A percentile compares a stretch with the other conserved stretches of the same genome.
These are phyloP conservation scores for Ptilonorhynchus violaceus DNA, from an alignment of 2,113 vertebrate genomes.

Conservation along the genomic window DNA sequence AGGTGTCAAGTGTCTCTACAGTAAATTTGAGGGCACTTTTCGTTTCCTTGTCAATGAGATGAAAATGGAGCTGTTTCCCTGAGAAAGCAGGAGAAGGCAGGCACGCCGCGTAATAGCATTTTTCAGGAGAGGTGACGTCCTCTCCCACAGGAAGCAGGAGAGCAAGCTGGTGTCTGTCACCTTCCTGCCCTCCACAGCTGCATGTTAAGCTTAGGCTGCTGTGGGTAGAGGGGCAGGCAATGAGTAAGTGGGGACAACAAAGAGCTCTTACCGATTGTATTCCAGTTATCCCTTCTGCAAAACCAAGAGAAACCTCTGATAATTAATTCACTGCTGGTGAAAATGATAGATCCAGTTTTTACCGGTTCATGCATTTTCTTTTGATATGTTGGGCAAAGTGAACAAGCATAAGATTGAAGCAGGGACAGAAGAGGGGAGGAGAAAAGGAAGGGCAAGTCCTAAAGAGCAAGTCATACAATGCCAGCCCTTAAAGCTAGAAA, in stretches of 20 bases:
- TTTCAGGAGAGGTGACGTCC: background rate
- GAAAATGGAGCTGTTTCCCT: background rate
- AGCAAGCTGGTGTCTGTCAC: background rate
- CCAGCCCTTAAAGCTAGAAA: background rate
- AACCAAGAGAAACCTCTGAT: background rate
- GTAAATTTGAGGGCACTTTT: background rate
- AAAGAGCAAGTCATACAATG: background rate
- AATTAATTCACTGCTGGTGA: background rate
- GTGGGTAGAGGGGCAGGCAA: background rate
- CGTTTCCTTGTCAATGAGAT: background rate
- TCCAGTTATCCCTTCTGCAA: background rate
- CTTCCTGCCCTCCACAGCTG: background rate
- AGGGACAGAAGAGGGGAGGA: background rate
- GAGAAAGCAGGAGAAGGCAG: background rate
- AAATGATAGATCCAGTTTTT: background rate
- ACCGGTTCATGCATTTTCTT: background rate
- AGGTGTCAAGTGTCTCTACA: background rate
- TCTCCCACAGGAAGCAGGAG: background rate
- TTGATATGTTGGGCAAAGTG: background rate
- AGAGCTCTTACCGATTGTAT: background rate
- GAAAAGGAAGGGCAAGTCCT: background rate
- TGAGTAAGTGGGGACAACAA: background rate
- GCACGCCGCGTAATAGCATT: accelerated
- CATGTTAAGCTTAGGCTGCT: background rate
- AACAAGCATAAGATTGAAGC: background rate